Evolutionary conservation across 2,888 invertebrate genomes (phyloP).

Genomic region (Seira musarum): DNA sequence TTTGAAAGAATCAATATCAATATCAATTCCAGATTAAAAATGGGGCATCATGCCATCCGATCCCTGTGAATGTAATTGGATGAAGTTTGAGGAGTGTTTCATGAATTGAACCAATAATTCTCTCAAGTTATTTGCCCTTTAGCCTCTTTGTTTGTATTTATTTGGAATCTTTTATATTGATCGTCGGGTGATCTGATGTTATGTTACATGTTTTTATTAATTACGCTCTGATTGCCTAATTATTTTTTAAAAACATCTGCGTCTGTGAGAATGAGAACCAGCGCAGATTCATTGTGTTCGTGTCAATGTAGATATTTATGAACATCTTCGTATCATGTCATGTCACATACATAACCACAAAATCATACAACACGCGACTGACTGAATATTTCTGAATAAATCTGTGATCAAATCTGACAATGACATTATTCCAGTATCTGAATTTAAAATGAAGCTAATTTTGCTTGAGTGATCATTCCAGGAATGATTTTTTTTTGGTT

Average conservation of each 20-base stretch:
- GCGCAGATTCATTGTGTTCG: no score
- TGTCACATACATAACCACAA: no score
- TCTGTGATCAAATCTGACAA: no score
- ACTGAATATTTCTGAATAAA: not conserved
- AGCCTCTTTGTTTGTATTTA: not conserved
- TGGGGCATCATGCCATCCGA: conserved; percentile 5
- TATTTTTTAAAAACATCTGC: no score
- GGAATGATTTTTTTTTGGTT: no score
- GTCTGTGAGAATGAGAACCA: no score
- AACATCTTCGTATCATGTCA: no score
- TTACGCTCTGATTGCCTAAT: not conserved
- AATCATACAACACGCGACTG: no score
- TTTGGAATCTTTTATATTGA: not conserved
- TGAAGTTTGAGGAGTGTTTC: not conserved
- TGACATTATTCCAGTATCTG: no score
- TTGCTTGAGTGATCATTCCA: no score
- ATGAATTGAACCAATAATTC: not conserved
- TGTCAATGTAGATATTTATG: no score
- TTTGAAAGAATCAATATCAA: not conserved
- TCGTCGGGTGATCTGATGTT: not conserved
- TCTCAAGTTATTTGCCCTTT: not conserved
- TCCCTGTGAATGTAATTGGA: conserved; percentile 4
- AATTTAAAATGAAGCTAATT: no score
- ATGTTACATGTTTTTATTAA: not conserved
- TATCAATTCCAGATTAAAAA: not conserved